Evolutionary conservation across 2,888 invertebrate species (phyloP).

Genomic region (Caenorhabditis macrosperma): DNA sequence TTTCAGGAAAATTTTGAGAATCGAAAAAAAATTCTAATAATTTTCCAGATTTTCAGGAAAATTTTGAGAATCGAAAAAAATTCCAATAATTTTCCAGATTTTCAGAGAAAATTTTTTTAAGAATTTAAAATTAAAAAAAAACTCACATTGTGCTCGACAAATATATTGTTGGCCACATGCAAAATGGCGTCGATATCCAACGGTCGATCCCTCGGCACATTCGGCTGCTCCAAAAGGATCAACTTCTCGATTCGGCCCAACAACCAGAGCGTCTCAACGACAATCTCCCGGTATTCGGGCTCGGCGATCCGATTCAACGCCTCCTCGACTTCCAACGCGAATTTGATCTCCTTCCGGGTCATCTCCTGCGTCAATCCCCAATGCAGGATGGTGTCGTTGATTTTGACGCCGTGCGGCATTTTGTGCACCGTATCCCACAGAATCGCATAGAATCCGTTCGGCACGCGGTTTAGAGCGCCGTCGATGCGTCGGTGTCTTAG

Average conservation of each 20-base stretch:
- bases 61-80: too few species aligned
- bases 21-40: neutral
- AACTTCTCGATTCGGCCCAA: slow-evolving; percentile 87
- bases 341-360: slow-evolving; percentile 98
- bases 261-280: slow-evolving; percentile 96
- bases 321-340: slow-evolving; percentile 96
- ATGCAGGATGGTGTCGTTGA: slow-evolving; percentile 91
- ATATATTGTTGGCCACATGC: slow-evolving; percentile 93
- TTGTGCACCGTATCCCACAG: slow-evolving; percentile 81
- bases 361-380: slow-evolving; percentile 88
- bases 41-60: neutral
- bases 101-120: neutral
- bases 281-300: slow-evolving; percentile 89
- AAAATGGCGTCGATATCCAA: slow-evolving; percentile 90
- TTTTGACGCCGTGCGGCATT: slow-evolving; percentile 91
- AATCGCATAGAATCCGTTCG: slow-evolving; percentile 92
- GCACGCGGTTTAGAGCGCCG: slow-evolving; percentile 96
- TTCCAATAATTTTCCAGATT: neutral
- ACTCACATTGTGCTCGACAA: slow-evolving; percentile 92
- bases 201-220: slow-evolving; percentile 70
- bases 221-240: slow-evolving; percentile 67
- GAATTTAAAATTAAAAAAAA: slow-evolving; percentile 6
- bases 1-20: too few species aligned
- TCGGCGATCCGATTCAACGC: slow-evolving; percentile 97
- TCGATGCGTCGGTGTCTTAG: slow-evolving; percentile 92